Conservation (phyloP, 35 echinoderm and acorn worm species). For the Holothuria glaberrima region DNA sequence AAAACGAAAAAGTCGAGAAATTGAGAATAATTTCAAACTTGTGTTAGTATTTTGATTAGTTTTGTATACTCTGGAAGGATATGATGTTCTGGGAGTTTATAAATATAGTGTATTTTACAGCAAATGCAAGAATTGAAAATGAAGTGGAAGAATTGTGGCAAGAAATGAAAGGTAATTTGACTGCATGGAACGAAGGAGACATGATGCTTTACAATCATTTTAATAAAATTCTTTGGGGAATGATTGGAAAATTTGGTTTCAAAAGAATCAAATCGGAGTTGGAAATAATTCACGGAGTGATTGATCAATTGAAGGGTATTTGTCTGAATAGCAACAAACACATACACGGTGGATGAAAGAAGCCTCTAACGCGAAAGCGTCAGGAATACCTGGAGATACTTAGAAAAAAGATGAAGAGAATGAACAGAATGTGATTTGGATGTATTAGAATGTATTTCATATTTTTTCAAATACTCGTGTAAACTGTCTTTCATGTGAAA, state of each 20-base stretch:
- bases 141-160: slow-evolving; percentile 14
- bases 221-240: slow-evolving; percentile 68
- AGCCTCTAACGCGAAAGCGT: slow-evolving; percentile 11
- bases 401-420: slow-evolving; percentile 14
- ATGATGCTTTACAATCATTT: slow-evolving; percentile 68
- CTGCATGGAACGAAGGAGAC: slow-evolving; percentile 62
- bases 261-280: slow-evolving; percentile 5
- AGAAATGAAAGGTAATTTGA: slow-evolving; percentile 3
- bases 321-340: neutral
- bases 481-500: neutral
- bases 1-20: neutral
- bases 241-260: slow-evolving; percentile 50
- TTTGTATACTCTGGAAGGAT: slow-evolving; percentile 67
- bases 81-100: slow-evolving; percentile 56
- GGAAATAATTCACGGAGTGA: neutral
- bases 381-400: slow-evolving; percentile 7
- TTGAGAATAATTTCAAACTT: slow-evolving; percentile 58
- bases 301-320: neutral
- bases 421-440: neutral
- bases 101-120: slow-evolving; percentile 62
- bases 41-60: slow-evolving; percentile 81
- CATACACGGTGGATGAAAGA: neutral
- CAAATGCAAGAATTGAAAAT: slow-evolving; percentile 53
- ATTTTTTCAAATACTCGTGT: too few species aligned
- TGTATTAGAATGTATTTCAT: neutral